Conservation (phyloP, 2,888 invertebrate species). For the Nemotelus nigrinus region DNA sequence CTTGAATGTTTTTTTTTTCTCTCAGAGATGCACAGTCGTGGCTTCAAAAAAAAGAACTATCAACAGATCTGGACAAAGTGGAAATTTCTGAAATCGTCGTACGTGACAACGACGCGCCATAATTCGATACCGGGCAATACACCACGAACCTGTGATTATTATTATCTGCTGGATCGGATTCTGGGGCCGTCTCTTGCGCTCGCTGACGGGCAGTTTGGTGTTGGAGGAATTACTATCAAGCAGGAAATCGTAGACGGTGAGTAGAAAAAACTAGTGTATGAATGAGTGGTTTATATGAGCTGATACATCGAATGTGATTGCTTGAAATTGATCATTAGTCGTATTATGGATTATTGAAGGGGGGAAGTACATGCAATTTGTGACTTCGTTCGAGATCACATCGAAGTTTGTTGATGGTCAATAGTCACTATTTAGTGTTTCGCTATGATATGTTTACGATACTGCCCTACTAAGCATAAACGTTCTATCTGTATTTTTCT, state of each 20-base stretch:
- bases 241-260: slow-evolving; percentile 41
- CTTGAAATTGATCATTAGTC: too few relatives aligned
- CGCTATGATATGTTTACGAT: too few relatives aligned
- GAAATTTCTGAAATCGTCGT: slow-evolving; percentile 64
- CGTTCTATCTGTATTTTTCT: too few relatives aligned
- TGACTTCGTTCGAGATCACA: neutral
- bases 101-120: slow-evolving; percentile 62
- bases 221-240: slow-evolving; percentile 1
- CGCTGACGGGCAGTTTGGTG: neutral
- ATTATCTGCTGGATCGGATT: slow-evolving; percentile 46
- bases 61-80: slow-evolving; percentile 64
- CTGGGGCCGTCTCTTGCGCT: slow-evolving; percentile 10
- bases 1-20: neutral
- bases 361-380: neutral
- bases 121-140: slow-evolving; percentile 61
- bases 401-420: neutral
- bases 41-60: slow-evolving; percentile 61
- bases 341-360: neutral
- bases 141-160: slow-evolving; percentile 52
- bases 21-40: slow-evolving; percentile 59
- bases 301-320: neutral
- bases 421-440: too few relatives aligned
- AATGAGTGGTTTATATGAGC: neutral
- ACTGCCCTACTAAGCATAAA: too few relatives aligned
- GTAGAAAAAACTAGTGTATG: neutral